phyloP scores from a whole-genome alignment of 2,888 invertebrate genomes.

The Campoplex nolae region DNA sequence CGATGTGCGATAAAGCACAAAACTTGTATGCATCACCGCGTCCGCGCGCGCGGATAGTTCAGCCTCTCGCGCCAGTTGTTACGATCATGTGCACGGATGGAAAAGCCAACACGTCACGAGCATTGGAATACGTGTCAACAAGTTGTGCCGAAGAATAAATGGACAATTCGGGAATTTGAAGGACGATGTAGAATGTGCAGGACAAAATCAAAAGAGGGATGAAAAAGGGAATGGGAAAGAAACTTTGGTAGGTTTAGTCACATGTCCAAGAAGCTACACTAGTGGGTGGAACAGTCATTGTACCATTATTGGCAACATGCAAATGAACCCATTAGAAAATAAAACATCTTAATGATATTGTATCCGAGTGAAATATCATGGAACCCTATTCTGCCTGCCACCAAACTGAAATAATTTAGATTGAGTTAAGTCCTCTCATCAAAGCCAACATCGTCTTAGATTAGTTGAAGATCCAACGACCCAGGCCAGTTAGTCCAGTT shows the following conservation, averaged over 20 bases:
- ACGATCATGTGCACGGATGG: constrained; percentile 47
- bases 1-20: constrained; percentile 70
- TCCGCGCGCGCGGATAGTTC: constrained; percentile 46
- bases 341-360: not conserved
- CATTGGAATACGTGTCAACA: constrained; percentile 65
- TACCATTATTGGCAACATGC: not conserved
- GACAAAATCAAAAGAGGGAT: not conserved
- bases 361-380: not conserved
- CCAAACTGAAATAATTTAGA: not conserved
- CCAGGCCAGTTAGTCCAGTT: not conserved
- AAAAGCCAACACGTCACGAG: constrained; percentile 32
- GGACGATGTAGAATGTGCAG: not conserved
- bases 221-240: not conserved
- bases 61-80: constrained; percentile 38
- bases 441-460: not conserved
- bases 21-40: constrained; percentile 70
- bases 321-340: not conserved
- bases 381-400: not conserved
- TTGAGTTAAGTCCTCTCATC: not conserved
- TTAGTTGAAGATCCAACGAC: not conserved
- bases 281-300: not conserved
- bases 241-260: not conserved
- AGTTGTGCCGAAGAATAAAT: constrained; percentile 63
- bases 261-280: not conserved
- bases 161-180: constrained; percentile 28